Conservation (phyloP, 1,140 invertebrate species). For the Druon quercuslanigerum region DNA sequence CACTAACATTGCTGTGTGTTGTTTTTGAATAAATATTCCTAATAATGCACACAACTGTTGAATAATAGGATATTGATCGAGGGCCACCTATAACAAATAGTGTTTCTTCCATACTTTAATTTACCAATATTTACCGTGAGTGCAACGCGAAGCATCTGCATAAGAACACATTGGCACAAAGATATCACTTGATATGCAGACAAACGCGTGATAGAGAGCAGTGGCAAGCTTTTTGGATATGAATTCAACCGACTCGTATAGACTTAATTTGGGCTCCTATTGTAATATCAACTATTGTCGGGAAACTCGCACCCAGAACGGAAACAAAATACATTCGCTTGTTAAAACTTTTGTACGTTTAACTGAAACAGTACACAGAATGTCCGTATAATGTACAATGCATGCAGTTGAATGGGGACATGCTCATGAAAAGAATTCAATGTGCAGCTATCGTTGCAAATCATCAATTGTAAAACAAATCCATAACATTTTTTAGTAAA, state of each 20-base stretch:
- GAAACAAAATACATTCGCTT: conserved; percentile 31
- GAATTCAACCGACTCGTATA: conserved; percentile 26
- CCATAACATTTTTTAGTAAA: conserved; percentile 1
- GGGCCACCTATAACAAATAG: neutral
- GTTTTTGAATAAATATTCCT: too few relatives aligned
- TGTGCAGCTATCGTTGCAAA: conserved; percentile 19
- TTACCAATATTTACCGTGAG: conserved; percentile 12
- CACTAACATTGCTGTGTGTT: too few relatives aligned
- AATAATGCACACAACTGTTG: too few relatives aligned
- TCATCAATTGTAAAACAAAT: conserved; percentile 26
- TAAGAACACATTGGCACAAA: conserved; percentile 1
- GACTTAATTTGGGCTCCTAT: conserved; percentile 29
- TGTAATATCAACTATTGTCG: conserved; percentile 25
- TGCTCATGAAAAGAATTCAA: conserved; percentile 25
- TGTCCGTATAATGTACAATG: conserved; percentile 25
- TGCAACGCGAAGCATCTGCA: conserved; percentile 3
- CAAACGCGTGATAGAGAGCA: conserved; percentile 24
- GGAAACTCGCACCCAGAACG: conserved; percentile 30
- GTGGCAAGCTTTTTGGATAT: conserved; percentile 28
- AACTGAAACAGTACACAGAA: conserved; percentile 28
- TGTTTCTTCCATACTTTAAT: conserved; percentile 13
- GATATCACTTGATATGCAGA: conserved; percentile 30
- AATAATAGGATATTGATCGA: too few relatives aligned
- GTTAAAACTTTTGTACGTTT: conserved; percentile 31
- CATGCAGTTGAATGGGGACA: conserved; percentile 14